Evolutionary conservation across 53 echinoderm and acorn worm genomes (phyloP), one percentile per base, ranked within the genome.

Genomic region (Actinopyga echinites): DNA sequence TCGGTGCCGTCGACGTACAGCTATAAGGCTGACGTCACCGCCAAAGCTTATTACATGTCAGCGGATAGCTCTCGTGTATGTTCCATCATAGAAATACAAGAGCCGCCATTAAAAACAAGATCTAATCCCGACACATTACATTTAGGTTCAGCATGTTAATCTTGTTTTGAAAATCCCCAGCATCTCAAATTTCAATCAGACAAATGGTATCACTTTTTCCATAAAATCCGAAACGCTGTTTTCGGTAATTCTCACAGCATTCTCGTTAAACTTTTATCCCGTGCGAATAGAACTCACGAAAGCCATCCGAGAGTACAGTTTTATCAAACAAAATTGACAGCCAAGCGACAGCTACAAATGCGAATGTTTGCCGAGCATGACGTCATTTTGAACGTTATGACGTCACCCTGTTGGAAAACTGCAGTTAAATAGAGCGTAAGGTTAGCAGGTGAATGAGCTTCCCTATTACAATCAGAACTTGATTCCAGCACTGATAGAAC

Each of bases 151-250:
- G 22, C 38, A 68, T 30, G 31, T 68, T 68, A 68, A 30, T 32
- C 68, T 38, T 68, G 34, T 34, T 34, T 68, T 68, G 68, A 34
- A 32, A 68, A 22, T 68, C 12, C 31, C 22, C 29, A 63, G 31
- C 63, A 36, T 68, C 68, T 68, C 68, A 68, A 68, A 68, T 68
- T 68, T 38, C 68, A 68, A 68, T 68, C 68, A 36, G 34, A 20
- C 38, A 68, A 68, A 68, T 68, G 68, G 68, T 35, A 68, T 68
- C 37, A n/a, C 68, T n/a, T 68, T 34, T 68, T 38, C 20, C 33
- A n/a, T 36, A 68, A 68, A 30, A 38, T 68, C 68, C 21, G 38
- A 35, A 68, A 68, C 68, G 20, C 37, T 22, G 68, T 68, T 68
- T 30, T 68, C 40, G 31, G 10, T 17, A 33, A 68, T n/a, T 68